Conservation (phyloP, 2,797 vertebrate genomes). For the Sebastes aleutianus region DNA sequence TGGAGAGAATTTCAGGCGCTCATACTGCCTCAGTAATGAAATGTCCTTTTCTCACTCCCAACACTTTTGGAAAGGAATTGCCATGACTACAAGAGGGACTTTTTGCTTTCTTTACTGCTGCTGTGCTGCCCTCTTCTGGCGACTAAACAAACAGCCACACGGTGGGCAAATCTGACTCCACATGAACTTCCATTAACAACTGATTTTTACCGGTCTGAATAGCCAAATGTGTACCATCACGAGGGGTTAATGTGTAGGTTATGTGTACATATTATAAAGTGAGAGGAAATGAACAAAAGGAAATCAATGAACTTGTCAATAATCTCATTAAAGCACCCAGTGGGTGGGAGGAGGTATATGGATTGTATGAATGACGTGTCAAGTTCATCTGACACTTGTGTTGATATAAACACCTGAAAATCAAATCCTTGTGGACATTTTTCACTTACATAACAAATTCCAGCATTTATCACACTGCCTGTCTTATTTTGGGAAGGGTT, state of each 20-base stretch:
- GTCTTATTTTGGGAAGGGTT: constrained; percentile 58
- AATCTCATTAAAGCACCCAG: not conserved
- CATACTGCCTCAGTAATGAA: constrained; percentile 52
- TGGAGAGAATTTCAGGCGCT: constrained; percentile 22
- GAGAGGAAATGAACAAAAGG: not conserved
- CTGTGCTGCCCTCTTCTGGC: constrained; percentile 83
- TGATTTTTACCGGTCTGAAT: not conserved
- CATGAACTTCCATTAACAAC: not conserved
- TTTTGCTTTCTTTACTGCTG: constrained; percentile 59
- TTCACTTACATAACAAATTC: constrained; percentile 30
- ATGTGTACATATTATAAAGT: not conserved
- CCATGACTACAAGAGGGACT: constrained; percentile 49
- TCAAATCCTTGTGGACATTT: constrained; percentile 20
- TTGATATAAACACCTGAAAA: constrained; percentile 14
- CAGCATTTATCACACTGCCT: constrained; percentile 16
- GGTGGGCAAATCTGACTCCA: not conserved
- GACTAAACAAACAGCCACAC: not conserved
- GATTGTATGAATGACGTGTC: not conserved
- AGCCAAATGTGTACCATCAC: not conserved
- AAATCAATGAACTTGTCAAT: not conserved
- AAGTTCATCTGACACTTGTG: not conserved
- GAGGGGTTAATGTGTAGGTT: not conserved
- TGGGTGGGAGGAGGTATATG: not conserved
- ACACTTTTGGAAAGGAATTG: constrained; percentile 56
- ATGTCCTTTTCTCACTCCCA: constrained; percentile 51